These are phyloP conservation scores for Geotria australis DNA, from an alignment of 2,797 vertebrate species.

Conservation along the genomic window DNA sequence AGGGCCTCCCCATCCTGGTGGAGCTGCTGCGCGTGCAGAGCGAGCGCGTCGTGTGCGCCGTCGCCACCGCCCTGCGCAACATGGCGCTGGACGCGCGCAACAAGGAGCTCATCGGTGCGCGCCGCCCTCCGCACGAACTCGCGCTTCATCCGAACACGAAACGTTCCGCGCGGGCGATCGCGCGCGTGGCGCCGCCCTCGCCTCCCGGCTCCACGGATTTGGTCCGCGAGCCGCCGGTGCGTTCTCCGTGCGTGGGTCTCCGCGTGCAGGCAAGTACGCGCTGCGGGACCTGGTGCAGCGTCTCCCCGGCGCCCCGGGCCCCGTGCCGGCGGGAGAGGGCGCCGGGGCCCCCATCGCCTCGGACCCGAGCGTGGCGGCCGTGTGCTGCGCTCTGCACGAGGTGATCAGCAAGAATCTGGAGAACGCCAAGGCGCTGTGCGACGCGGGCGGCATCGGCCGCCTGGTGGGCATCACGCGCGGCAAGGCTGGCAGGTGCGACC, in stretches of 20 bases:
- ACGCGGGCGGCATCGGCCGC: constrained; percentile 58
- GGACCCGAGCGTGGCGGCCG: constrained; percentile 82
- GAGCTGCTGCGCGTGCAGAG: constrained; percentile 92
- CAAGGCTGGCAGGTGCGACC: constrained; percentile 94
- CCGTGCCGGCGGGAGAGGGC: background rate
- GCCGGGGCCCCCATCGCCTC: constrained; percentile 18
- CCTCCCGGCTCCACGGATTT: too few species aligned
- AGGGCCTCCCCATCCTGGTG: constrained; percentile 80
- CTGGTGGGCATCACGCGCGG: constrained; percentile 67
- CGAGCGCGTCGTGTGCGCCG: constrained; percentile 81
- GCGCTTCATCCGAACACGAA: too few species aligned
- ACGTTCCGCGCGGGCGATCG: too few species aligned
- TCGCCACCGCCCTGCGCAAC: constrained; percentile 81
- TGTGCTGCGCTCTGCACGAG: constrained; percentile 82
- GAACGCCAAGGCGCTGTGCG: constrained; percentile 67
- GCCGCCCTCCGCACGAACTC: background rate
- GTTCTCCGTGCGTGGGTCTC: background rate
- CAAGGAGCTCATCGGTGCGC: constrained; percentile 83
- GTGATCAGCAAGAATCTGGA: constrained; percentile 84
- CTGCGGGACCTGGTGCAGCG: constrained; percentile 91
- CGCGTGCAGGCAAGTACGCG: constrained; percentile 56
- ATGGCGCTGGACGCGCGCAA: constrained; percentile 97
- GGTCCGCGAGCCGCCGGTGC: background rate
- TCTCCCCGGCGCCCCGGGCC: constrained; percentile 34
- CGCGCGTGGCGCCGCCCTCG: too few species aligned